Percentiles rank a stretch among this genome's conserved stretches.
Evolutionary conservation across 2,888 invertebrate genomes (phyloP).

Genomic region (Argynnis bischoffii): DNA sequence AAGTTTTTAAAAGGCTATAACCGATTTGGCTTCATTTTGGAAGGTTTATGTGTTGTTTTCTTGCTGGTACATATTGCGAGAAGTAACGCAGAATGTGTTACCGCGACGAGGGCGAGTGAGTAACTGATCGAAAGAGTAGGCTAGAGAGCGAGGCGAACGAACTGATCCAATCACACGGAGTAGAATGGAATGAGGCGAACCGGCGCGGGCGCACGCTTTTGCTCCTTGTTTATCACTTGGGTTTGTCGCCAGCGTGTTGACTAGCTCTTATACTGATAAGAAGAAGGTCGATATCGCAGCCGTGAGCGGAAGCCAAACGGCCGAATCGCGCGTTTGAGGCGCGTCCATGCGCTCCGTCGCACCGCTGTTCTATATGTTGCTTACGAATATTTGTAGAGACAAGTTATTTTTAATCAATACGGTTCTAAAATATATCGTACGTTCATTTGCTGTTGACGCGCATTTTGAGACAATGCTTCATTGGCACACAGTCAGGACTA

Average conservation of each 20-base stretch:
- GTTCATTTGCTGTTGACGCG: slow-evolving; percentile 60
- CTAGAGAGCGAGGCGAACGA: slow-evolving; percentile 59
- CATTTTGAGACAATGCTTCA: slow-evolving; percentile 52
- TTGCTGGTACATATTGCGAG: slow-evolving; percentile 76
- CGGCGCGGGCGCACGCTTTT: slow-evolving; percentile 80
- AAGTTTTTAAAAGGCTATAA: slow-evolving; percentile 77
- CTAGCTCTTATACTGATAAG: slow-evolving; percentile 74
- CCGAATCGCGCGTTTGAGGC: slow-evolving; percentile 45
- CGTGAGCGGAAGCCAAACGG: slow-evolving; percentile 45
- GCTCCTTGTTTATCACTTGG: slow-evolving; percentile 75
- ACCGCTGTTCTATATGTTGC: slow-evolving; percentile 37
- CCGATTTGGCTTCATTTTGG: slow-evolving; percentile 81
- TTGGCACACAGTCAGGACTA: slow-evolving; percentile 33
- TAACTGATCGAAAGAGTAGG: slow-evolving; percentile 64
- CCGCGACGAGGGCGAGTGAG: slow-evolving; percentile 73
- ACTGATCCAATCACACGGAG: slow-evolving; percentile 65
- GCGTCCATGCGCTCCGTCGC: slow-evolving; percentile 48
- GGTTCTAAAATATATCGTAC: slow-evolving; percentile 67
- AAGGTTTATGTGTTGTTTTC: slow-evolving; percentile 80
- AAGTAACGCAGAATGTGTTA: slow-evolving; percentile 64
- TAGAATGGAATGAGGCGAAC: slow-evolving; percentile 70
- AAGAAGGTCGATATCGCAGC: slow-evolving; percentile 72
- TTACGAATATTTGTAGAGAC: slow-evolving; percentile 64
- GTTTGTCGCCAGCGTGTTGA: slow-evolving; percentile 47
- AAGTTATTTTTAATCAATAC: slow-evolving; percentile 70